A percentile compares a stretch with the other conserved stretches of the same genome.
Evolutionary conservation across 2,797 vertebrate species (phyloP).

Genomic region (Neomorphus geoffroyi): DNA sequence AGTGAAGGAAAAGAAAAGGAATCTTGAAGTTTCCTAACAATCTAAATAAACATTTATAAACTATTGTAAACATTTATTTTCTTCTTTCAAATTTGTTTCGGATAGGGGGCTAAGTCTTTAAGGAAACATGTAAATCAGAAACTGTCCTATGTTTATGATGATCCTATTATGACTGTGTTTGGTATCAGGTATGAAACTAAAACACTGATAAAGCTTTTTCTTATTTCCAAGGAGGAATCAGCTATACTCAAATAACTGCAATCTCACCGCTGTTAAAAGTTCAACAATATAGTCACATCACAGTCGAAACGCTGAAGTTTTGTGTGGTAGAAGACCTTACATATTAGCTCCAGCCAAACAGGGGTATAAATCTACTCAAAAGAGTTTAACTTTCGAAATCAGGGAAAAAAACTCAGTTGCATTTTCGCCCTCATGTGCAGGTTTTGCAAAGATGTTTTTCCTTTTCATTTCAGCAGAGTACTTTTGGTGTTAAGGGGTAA

Average conservation of each 20-base stretch:
- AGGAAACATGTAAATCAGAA: background rate
- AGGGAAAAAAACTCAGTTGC: fast-evolving
- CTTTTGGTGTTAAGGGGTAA: background rate
- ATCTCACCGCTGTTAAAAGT: background rate
- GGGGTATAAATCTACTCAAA: background rate
- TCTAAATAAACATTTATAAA: background rate
- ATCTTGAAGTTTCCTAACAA: background rate
- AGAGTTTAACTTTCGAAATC: background rate
- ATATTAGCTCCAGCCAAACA: background rate
- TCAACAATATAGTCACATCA: background rate
- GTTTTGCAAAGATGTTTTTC: background rate
- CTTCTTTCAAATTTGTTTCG: background rate
- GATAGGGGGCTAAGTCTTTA: background rate
- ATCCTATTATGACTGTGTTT: background rate
- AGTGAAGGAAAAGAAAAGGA: background rate
- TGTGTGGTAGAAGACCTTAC: background rate
- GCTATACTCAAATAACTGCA: background rate
- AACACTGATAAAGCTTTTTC: background rate
- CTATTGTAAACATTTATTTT: background rate
- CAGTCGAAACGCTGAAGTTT: background rate
- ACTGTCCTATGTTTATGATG: background rate
- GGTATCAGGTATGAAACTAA: background rate
- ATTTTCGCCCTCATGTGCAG: fast-evolving
- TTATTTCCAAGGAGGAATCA: background rate
- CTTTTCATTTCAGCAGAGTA: background rate